A percentile compares a stretch with the other conserved stretches of the same genome.
Evolutionary conservation across 2,113 vertebrate species (phyloP).

Genomic region (Elephas maximus): DNA sequence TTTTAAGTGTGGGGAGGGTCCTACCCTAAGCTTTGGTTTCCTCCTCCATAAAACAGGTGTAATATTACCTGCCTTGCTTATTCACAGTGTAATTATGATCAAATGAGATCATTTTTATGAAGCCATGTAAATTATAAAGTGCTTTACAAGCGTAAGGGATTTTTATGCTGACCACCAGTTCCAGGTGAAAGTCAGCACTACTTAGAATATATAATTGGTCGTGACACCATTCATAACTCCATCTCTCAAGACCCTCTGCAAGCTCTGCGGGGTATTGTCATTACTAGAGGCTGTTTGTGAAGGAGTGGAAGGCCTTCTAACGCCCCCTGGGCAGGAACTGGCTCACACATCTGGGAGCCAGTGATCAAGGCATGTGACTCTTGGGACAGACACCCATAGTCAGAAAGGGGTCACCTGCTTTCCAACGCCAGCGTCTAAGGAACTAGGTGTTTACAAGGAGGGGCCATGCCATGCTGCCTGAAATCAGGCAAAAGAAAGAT

Average conservation of each 20-base stretch:
- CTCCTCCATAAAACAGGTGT: background rate
- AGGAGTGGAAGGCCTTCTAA: background rate
- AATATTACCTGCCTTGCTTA: background rate
- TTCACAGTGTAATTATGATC: background rate
- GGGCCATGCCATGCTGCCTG: background rate
- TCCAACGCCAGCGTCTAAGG: background rate
- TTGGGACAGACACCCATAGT: background rate
- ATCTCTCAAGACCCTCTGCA: background rate
- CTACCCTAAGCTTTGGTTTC: slow-evolving; percentile 28
- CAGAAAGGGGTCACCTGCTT: background rate
- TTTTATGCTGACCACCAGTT: slow-evolving; percentile 3
- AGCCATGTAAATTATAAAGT: slow-evolving; percentile 30
- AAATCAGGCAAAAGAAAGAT: background rate
- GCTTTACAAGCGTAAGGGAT: slow-evolving; percentile 16
- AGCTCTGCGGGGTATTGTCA: background rate
- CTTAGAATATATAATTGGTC: background rate
- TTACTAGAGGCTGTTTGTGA: background rate
- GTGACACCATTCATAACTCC: background rate
- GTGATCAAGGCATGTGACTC: background rate
- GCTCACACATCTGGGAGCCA: background rate
- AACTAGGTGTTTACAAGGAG: background rate
- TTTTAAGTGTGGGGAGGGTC: background rate
- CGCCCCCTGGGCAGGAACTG: background rate
- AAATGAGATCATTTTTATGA: slow-evolving; percentile 43
- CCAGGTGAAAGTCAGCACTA: background rate